Conservation (phyloP, 1,140 invertebrate species). For the Brachionus asplanchnoidis region DNA sequence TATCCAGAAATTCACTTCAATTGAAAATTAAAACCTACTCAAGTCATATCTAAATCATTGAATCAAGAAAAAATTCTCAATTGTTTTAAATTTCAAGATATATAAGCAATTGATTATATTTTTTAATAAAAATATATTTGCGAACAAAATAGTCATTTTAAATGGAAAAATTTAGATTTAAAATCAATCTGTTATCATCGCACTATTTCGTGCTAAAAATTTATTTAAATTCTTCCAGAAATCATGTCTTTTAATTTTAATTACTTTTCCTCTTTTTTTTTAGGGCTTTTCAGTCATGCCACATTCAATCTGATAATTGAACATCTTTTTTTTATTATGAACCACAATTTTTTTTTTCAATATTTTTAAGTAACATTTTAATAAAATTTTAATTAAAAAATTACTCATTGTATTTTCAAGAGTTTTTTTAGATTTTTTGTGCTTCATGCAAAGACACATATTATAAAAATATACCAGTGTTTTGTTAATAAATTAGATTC, state of each 20-base stretch:
- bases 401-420: too few relatives aligned
- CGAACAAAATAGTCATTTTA: neutral
- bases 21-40: neutral
- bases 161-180: neutral
- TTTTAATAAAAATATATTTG: too few relatives aligned
- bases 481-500: too few relatives aligned
- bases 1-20: neutral
- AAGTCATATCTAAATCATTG: neutral
- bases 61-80: neutral
- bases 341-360: too few relatives aligned
- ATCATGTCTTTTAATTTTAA: neutral
- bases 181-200: neutral
- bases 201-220: neutral
- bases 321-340: neutral
- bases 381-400: too few relatives aligned
- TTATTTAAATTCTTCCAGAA: neutral
- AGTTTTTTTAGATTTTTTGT: too few relatives aligned
- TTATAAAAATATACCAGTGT: too few relatives aligned
- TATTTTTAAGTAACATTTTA: too few relatives aligned
- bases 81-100: neutral
- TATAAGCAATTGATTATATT: neutral
- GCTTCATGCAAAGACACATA: too few relatives aligned
- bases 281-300: neutral
- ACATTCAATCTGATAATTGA: neutral
- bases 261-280: neutral